Evolutionary conservation across 2,888 invertebrate species (phyloP), one percentile per base, ranked within the genome.

Genomic region (Leuctra nigra): DNA sequence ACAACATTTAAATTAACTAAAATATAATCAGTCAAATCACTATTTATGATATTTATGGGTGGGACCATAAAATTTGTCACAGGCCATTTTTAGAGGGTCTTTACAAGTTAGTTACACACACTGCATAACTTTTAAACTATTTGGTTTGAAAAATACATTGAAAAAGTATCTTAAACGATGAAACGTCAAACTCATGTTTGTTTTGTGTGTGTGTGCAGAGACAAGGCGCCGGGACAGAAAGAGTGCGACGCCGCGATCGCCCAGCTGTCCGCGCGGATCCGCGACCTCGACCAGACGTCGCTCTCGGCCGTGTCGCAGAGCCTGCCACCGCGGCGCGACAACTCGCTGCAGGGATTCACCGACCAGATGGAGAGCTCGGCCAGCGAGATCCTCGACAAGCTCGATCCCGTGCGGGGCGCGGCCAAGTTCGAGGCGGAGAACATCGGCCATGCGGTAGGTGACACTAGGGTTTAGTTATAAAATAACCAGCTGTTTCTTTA

Each of bases 141-240:
- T 36, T 36, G 36, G 4, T 36, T 3, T 11, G 6, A 36, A 36
- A n/a, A n/a, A n/a, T n/a, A n/a, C n/a, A n/a, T n/a, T n/a, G n/a
- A n/a, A n/a, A n/a, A n/a, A n/a, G n/a, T n/a, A n/a, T n/a, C n/a
- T n/a, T n/a, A n/a, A n/a, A n/a, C n/a, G n/a, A n/a, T n/a, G n/a
- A n/a, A n/a, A n/a, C n/a, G n/a, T n/a, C n/a, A n/a, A n/a, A n/a
- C n/a, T n/a, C n/a, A n/a, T n/a, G n/a, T n/a, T n/a, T n/a, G n/a
- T n/a, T n/a, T n/a, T n/a, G n/a, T n/a, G n/a, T n/a, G n/a, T n/a
- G n/a, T n/a, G 14, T 14, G 20, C 67, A 87, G 91, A 54, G 96
- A 96, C 68, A 91, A 91, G 66, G 95, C 97, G 0, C 98, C 98
- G 0, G 98, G 98, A 0, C 96, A 97, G 71, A 83, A 86, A 3